A percentile compares a stretch with the other conserved stretches of the same genome.
phyloP scores from a whole-genome alignment of 2,888 invertebrate species.

The Chymomyza caudatula region DNA sequence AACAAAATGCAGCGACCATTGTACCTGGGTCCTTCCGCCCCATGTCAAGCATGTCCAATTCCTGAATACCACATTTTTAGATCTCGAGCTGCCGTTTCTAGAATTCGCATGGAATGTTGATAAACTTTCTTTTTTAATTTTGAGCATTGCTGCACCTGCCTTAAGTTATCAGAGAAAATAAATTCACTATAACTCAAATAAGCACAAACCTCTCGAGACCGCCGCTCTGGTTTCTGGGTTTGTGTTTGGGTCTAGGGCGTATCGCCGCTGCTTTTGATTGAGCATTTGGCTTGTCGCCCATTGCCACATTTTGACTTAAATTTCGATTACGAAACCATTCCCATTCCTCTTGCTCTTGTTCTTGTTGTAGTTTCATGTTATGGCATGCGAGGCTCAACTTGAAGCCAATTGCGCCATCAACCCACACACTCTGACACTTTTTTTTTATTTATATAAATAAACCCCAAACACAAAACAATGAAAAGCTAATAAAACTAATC shows the following conservation, averaged over 20 bases:
- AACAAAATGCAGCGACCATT: conserved; percentile 6
- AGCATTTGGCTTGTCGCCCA: background rate
- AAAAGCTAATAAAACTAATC: background rate
- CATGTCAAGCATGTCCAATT: background rate
- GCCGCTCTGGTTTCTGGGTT: no score
- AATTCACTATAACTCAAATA: background rate
- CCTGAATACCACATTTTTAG: no score
- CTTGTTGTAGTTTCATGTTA: background rate
- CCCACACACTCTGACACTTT: background rate
- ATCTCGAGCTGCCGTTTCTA: no score
- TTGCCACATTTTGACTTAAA: background rate
- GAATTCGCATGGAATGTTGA: no score
- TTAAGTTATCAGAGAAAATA: conserved; percentile 28
- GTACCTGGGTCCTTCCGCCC: background rate
- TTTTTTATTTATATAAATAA: background rate
- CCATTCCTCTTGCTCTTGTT: background rate
- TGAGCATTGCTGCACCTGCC: conserved; percentile 20
- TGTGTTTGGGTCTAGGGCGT: background rate
- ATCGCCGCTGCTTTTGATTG: background rate
- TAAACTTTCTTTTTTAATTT: conserved; percentile 25
- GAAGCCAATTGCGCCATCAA: background rate
- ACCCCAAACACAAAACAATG: background rate
- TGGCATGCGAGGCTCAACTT: background rate
- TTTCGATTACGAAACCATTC: background rate
- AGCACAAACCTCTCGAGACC: background rate